Conservation (phyloP, 2,797 vertebrate species). For the Cynopterus sphinx region DNA sequence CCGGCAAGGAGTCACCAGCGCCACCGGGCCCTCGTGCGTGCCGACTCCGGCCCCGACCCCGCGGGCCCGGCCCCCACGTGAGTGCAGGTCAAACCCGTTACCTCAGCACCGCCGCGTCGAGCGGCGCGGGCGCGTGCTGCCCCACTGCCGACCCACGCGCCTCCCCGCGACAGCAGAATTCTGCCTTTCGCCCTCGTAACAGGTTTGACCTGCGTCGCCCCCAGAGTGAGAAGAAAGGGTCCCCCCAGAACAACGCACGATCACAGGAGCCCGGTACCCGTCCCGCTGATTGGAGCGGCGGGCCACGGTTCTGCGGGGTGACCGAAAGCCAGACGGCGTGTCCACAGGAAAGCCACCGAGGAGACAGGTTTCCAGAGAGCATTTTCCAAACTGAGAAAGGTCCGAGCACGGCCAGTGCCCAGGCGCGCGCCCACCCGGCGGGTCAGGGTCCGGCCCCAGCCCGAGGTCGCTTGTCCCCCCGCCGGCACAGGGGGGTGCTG, state of each 20-base stretch:
- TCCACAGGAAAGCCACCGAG: neutral
- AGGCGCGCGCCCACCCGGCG: neutral
- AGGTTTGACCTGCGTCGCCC: conserved; percentile 18
- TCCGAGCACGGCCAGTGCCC: neutral
- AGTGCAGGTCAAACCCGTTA: neutral
- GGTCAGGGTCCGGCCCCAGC: neutral
- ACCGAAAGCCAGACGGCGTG: neutral
- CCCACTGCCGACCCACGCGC: neutral
- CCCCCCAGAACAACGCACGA: neutral
- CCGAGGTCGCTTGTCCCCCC: neutral
- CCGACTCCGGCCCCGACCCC: fast-evolving
- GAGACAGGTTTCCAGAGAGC: neutral
- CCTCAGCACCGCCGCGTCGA: neutral
- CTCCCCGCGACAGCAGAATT: no score
- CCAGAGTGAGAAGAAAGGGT: neutral
- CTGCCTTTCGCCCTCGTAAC: neutral
- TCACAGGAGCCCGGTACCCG: neutral
- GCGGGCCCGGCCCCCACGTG: fast-evolving
- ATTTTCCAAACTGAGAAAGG: conserved; percentile 65
- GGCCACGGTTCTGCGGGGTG: neutral
- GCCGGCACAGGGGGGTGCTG: neutral
- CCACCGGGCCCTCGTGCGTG: fast-evolving
- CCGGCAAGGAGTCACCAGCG: fast-evolving
- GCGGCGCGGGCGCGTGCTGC: fast-evolving
- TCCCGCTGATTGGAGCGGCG: neutral